Evolutionary conservation across 2,113 vertebrate species (phyloP), one percentile per base, ranked within the genome.

Genomic region (Cyanoderma ruficeps): DNA sequence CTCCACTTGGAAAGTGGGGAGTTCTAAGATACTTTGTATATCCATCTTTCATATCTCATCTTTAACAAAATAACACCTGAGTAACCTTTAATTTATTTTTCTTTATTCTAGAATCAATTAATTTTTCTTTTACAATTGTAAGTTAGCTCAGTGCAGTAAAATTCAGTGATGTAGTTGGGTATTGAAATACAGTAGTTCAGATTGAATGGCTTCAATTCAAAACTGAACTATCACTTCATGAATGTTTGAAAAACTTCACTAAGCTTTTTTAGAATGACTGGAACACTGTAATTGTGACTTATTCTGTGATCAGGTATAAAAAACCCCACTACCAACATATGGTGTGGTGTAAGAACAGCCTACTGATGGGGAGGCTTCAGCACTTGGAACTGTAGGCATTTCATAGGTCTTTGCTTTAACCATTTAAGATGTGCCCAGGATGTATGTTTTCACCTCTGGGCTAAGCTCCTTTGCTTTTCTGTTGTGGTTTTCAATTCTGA

Each of bases 321-420:
- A 44, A 42, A 16, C 2, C 42, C 6, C 8, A 35, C 12, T 31
- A n/a, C 9, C n/a, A 59, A 9, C 15, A 7, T 4, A 1, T 15
- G 8, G 18, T 60, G 46, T 37, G 42, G 3, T 68, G 3, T 85
- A 42, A 41, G 63, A 82, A 14, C 0, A 1, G 35, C 20, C 7
- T 46, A 0, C 14, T 42, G 46, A 37, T 70, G 35, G 44, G 49
- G 27, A 75, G 5, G 5, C 44, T 41, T 72, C 28, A 52, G 5
- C 13, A 4, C 19, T n/a, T 76, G 15, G 12, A 49, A 24, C 23
- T 23, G 27, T 15, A 20, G 24, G 7, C 4, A 1, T 64, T 24
- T 41, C 35, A 6, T 10, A 56, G 39, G 8, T 70, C 30, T 75
- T 83, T 39, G 24, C 42, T 74, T 44, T 42, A 47, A 37, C 28